Conservation (phyloP, 2,888 invertebrate genomes). For the Acronicta alni region DNA sequence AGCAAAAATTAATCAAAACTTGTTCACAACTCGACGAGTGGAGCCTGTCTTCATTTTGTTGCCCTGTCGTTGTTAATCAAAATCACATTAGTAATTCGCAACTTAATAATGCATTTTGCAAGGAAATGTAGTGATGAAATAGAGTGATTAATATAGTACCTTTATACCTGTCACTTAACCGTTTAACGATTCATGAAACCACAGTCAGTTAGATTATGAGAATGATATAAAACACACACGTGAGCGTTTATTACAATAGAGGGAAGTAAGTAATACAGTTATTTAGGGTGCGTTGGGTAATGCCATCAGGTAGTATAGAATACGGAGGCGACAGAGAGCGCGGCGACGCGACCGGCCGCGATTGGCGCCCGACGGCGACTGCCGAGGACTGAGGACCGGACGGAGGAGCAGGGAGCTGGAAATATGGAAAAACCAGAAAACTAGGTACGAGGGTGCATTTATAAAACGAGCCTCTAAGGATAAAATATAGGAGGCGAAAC, state of each 20-base stretch:
- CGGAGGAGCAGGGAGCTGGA: slow-evolving; percentile 16
- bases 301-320: slow-evolving; percentile 35
- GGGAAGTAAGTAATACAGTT: slow-evolving; percentile 7
- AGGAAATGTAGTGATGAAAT: slow-evolving; percentile 33
- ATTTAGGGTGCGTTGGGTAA: slow-evolving; percentile 17
- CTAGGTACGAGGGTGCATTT: slow-evolving; percentile 47
- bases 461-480: slow-evolving; percentile 42
- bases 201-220: slow-evolving; percentile 46
- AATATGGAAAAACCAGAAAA: slow-evolving; percentile 48
- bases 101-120: slow-evolving; percentile 37
- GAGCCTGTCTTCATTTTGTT: slow-evolving; percentile 22
- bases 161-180: slow-evolving; percentile 50
- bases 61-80: slow-evolving; percentile 34
- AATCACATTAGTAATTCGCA: slow-evolving; percentile 35
- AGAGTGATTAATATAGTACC: slow-evolving; percentile 48
- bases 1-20: slow-evolving; percentile 46
- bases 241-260: slow-evolving; percentile 11
- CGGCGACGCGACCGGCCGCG: slow-evolving; percentile 64
- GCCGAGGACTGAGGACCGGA: slow-evolving; percentile 21
- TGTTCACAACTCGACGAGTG: slow-evolving; percentile 27
- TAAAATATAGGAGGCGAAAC: slow-evolving; percentile 44
- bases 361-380: slow-evolving; percentile 64
- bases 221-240: slow-evolving; percentile 23
- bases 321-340: slow-evolving; percentile 17
- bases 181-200: slow-evolving; percentile 58